These are phyloP conservation scores for Bombus balteatus DNA, from an alignment of 1,140 invertebrate species.

Conservation along the genomic window DNA sequence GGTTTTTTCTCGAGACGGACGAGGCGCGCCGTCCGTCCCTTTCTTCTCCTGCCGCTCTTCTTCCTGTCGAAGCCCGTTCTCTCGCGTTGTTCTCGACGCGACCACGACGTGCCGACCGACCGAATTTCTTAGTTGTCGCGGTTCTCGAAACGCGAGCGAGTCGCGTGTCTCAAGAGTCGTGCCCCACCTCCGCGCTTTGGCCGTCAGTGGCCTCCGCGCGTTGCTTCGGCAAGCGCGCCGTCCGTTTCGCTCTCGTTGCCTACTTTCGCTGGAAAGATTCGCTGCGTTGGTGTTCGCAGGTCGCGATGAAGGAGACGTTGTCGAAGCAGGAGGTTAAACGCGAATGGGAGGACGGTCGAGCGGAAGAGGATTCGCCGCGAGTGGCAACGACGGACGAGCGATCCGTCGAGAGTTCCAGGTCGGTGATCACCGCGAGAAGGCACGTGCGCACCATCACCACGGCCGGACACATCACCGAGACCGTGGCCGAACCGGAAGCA, in stretches of 20 bases:
- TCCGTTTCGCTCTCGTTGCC: too few relatives aligned
- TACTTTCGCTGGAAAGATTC: background rate
- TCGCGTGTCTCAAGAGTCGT: slow-evolving; percentile 69
- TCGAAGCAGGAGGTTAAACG: slow-evolving; percentile 79
- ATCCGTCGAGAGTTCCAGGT: slow-evolving; percentile 60
- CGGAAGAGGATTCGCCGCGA: slow-evolving; percentile 70
- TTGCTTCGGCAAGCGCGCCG: background rate
- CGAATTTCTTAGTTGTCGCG: background rate
- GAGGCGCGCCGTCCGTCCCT: slow-evolving; percentile 76
- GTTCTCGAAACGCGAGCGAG: slow-evolving; percentile 10
- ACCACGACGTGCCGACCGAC: background rate
- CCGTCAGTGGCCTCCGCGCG: background rate
- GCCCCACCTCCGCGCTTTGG: too few relatives aligned
- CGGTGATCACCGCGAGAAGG: slow-evolving; percentile 84
- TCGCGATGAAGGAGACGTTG: slow-evolving; percentile 78
- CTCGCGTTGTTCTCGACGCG: background rate
- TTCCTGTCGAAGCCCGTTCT: background rate
- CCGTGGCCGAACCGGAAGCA: slow-evolving; percentile 75
- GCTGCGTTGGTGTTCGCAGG: slow-evolving; percentile 54
- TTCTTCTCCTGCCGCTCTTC: background rate
- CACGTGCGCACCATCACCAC: slow-evolving; percentile 85
- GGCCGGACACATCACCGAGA: slow-evolving; percentile 84
- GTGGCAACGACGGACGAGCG: slow-evolving; percentile 57
- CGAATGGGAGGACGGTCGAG: slow-evolving; percentile 77
- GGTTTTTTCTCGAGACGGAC: slow-evolving; percentile 77